phyloP scores from a whole-genome alignment of 2,113 vertebrate species.

The Daboia siamensis region DNA sequence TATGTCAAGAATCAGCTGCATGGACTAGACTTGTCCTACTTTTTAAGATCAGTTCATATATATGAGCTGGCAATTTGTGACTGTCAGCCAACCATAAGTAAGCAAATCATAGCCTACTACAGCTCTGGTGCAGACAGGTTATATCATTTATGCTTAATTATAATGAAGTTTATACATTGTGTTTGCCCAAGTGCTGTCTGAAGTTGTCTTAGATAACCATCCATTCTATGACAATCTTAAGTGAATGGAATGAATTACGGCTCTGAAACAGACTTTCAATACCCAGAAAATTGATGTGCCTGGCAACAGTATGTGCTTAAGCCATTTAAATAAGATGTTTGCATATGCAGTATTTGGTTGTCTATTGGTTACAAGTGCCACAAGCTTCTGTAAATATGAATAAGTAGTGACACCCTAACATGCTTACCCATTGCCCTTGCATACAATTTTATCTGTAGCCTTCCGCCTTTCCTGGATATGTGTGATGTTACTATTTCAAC shows the following conservation, averaged over 20 bases:
- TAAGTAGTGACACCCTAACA: too few relatives aligned
- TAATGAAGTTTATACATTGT: neutral
- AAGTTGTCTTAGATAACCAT: neutral
- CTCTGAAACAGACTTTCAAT: neutral
- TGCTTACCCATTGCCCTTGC: neutral
- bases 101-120: neutral
- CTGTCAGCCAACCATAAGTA: neutral
- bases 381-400: neutral
- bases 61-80: neutral
- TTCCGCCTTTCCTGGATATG: neutral
- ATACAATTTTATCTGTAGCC: neutral
- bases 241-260: neutral
- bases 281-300: neutral
- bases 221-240: neutral
- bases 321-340: neutral
- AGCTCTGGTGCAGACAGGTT: neutral
- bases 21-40: neutral
- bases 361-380: neutral
- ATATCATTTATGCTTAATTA: neutral
- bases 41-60: neutral
- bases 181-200: neutral
- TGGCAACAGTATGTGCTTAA: neutral
- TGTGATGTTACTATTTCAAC: slow-evolving; percentile 2
- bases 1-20: neutral
- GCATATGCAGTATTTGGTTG: neutral